Conservation (phyloP, 2,888 invertebrate genomes). For the Perdita meconis region DNA sequence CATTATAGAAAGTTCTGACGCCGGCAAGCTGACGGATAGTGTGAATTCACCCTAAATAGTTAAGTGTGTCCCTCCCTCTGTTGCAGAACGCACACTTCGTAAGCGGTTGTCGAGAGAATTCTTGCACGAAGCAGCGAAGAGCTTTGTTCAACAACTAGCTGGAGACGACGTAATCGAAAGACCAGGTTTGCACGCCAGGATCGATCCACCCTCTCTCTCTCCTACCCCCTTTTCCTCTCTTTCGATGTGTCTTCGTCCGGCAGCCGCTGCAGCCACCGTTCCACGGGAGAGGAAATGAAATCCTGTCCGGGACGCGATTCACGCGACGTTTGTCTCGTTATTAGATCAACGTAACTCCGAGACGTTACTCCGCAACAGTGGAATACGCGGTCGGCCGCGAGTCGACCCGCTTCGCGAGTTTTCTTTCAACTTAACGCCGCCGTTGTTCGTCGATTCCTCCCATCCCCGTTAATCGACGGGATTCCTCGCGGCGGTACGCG, state of each 20-base stretch:
- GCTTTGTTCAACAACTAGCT: constrained; percentile 68
- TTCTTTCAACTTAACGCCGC: not conserved
- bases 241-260: constrained; percentile 28
- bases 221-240: constrained; percentile 7
- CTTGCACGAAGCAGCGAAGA: constrained; percentile 52
- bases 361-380: constrained; percentile 41
- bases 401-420: not conserved
- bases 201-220: constrained; percentile 65
- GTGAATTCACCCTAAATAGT: constrained; percentile 12
- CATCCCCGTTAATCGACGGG: constrained; percentile 45
- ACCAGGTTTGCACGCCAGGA: constrained; percentile 63
- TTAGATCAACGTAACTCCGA: constrained; percentile 78
- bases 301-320: constrained; percentile 77
- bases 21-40: too few species aligned
- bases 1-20: too few species aligned
- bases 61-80: constrained; percentile 19
- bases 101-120: constrained; percentile 61
- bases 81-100: constrained; percentile 29
- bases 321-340: constrained; percentile 78
- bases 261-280: constrained; percentile 49
- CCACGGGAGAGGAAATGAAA: constrained; percentile 79
- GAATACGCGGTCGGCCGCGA: constrained; percentile 62
- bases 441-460: not conserved
- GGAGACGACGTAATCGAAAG: constrained; percentile 70
- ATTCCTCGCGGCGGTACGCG: not conserved